Evolutionary conservation across 1,140 invertebrate species (phyloP).

Genomic region (Leptinotarsa undecemlineata): DNA sequence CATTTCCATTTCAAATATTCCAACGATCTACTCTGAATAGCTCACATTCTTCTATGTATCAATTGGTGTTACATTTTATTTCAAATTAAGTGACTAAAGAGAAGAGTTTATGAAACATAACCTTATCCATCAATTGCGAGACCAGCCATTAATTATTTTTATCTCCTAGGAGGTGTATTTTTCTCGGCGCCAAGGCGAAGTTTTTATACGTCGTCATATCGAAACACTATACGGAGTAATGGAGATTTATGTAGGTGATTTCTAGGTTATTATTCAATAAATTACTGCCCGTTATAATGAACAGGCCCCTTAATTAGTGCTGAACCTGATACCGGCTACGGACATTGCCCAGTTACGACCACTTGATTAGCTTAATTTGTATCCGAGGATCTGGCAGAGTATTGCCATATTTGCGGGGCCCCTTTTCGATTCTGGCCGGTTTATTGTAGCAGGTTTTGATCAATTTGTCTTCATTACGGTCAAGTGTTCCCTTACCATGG

Average conservation of each 20-base stretch:
- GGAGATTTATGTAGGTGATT: slow-evolving; percentile 54
- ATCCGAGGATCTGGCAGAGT: slow-evolving; percentile 42
- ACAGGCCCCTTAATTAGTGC: slow-evolving; percentile 51
- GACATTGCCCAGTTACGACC: slow-evolving; percentile 50
- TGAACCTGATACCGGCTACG: slow-evolving; percentile 49
- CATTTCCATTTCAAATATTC: no score
- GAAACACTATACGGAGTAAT: slow-evolving; percentile 45
- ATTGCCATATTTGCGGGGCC: not conserved
- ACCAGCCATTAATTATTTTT: slow-evolving; percentile 38
- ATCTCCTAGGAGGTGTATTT: slow-evolving; percentile 43
- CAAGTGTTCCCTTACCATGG: slow-evolving; percentile 9
- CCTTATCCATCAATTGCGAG: not conserved
- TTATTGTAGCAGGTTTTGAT: slow-evolving; percentile 16
- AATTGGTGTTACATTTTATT: not conserved
- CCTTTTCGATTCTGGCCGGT: slow-evolving; percentile 6
- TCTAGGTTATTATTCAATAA: slow-evolving; percentile 55
- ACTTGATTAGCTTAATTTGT: slow-evolving; percentile 54
- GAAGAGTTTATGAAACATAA: not conserved
- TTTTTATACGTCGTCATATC: slow-evolving; percentile 43
- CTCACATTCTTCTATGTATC: no score
- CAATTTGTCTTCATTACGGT: slow-evolving; percentile 22
- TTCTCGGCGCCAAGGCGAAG: slow-evolving; percentile 38
- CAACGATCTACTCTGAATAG: no score
- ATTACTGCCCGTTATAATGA: slow-evolving; percentile 52
- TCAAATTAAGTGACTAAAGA: not conserved